phyloP scores from a whole-genome alignment of 2,113 vertebrate genomes.

The Trogon surrucura region DNA sequence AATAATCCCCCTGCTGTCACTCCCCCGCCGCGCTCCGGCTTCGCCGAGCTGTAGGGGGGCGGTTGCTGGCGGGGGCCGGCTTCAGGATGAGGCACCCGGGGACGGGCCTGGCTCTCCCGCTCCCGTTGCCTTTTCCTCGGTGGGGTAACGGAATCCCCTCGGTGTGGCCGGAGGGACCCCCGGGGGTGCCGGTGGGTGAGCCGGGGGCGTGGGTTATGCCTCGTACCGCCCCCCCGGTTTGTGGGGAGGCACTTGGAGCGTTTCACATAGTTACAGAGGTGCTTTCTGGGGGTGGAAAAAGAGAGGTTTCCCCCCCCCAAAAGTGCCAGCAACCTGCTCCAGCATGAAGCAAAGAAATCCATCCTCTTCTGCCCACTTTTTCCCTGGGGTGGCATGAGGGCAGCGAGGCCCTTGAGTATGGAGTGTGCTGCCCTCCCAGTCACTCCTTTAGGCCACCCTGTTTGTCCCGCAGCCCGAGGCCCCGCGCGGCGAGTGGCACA shows the following conservation, averaged over 20 bases:
- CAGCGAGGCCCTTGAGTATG: fast-evolving
- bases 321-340: neutral
- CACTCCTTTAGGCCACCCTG: fast-evolving
- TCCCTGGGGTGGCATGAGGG: fast-evolving
- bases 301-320: too few species aligned
- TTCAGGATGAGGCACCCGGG: slow-evolving; percentile 28
- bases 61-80: slow-evolving; percentile 29
- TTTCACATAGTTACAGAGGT: fast-evolving
- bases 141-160: neutral
- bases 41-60: slow-evolving; percentile 33
- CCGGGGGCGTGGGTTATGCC: neutral
- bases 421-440: fast-evolving
- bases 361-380: fast-evolving
- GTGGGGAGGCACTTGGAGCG: fast-evolving
- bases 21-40: slow-evolving; percentile 42
- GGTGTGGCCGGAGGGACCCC: neutral
- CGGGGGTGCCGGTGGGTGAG: neutral
- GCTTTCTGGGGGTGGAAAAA: neutral
- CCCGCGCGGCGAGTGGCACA: slow-evolving; percentile 77
- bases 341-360: neutral
- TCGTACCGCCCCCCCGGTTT: neutral
- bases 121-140: neutral
- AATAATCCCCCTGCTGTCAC: slow-evolving; percentile 63
- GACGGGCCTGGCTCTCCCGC: neutral
- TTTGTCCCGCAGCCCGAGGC: slow-evolving; percentile 57